phyloP scores from a whole-genome alignment of 2,888 invertebrate species.

The Xanthia icteritia region DNA sequence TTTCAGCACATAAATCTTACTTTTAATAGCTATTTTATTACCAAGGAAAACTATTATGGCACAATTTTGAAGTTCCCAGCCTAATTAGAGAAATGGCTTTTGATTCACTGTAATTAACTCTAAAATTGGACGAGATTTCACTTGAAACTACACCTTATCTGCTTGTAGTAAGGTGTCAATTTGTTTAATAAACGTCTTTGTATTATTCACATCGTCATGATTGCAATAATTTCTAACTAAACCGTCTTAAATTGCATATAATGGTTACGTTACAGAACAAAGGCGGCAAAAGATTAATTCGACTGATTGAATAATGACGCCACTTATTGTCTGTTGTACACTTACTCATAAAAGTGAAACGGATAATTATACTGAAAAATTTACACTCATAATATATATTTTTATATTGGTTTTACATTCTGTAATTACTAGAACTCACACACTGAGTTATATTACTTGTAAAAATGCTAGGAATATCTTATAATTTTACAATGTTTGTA shows the following conservation, averaged over 20 bases:
- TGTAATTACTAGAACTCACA: no score
- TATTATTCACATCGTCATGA: slow-evolving; percentile 46
- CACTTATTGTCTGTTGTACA: slow-evolving; percentile 66
- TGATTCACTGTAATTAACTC: slow-evolving; percentile 68
- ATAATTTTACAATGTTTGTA: no score
- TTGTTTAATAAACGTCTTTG: slow-evolving; percentile 13
- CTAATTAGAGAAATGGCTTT: slow-evolving; percentile 81
- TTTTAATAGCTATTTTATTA: slow-evolving; percentile 79
- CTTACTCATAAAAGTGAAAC: slow-evolving; percentile 44
- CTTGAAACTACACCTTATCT: slow-evolving; percentile 32
- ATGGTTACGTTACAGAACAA: slow-evolving; percentile 70
- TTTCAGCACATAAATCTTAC: slow-evolving; percentile 72
- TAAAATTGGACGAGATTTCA: neutral
- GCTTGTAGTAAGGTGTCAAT: slow-evolving; percentile 19
- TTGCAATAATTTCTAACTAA: slow-evolving; percentile 53
- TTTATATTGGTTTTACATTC: no score
- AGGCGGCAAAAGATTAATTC: slow-evolving; percentile 83
- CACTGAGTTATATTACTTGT: no score
- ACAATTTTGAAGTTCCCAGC: slow-evolving; percentile 76
- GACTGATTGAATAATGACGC: slow-evolving; percentile 78
- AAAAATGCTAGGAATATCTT: no score
- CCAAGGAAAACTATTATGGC: slow-evolving; percentile 80
- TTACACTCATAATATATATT: no score
- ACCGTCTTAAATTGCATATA: slow-evolving; percentile 58
- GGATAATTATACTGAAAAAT: no score